Conservation (phyloP, 2,888 invertebrate species). For the Eupithecia dodoneata region DNA sequence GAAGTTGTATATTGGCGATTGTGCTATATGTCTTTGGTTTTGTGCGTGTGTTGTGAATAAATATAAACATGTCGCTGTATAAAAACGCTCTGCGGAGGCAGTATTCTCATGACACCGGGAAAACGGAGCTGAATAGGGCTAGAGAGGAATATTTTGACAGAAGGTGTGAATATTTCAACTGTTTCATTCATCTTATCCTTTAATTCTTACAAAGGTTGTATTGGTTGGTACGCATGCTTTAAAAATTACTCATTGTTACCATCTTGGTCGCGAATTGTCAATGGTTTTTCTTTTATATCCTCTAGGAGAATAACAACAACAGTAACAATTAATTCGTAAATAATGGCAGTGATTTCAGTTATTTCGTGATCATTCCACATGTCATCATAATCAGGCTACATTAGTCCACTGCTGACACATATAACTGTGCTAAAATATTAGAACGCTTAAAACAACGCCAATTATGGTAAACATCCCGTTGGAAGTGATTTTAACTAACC, state of each 20-base stretch:
- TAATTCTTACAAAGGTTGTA: neutral
- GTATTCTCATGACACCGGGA: slow-evolving; percentile 78
- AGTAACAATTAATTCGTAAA: neutral
- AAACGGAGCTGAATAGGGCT: slow-evolving; percentile 69
- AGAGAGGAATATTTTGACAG: slow-evolving; percentile 72
- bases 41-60: neutral
- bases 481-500: neutral
- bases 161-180: slow-evolving; percentile 58
- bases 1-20: neutral
- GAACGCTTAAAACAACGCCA: neutral
- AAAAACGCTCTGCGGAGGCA: slow-evolving; percentile 71
- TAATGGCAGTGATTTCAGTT: neutral
- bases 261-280: neutral
- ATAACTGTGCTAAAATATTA: neutral
- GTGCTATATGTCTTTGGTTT: neutral
- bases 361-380: no score
- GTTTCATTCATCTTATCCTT: neutral
- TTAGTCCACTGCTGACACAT: neutral
- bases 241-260: neutral
- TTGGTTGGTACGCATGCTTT: neutral
- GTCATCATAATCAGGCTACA: no score
- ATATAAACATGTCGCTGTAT: slow-evolving; percentile 43
- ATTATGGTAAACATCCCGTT: neutral
- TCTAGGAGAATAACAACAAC: neutral
- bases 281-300: neutral